These are phyloP conservation scores for Euphonia xanthogaster DNA, from an alignment of 2,797 vertebrate species.

Conservation along the genomic window DNA sequence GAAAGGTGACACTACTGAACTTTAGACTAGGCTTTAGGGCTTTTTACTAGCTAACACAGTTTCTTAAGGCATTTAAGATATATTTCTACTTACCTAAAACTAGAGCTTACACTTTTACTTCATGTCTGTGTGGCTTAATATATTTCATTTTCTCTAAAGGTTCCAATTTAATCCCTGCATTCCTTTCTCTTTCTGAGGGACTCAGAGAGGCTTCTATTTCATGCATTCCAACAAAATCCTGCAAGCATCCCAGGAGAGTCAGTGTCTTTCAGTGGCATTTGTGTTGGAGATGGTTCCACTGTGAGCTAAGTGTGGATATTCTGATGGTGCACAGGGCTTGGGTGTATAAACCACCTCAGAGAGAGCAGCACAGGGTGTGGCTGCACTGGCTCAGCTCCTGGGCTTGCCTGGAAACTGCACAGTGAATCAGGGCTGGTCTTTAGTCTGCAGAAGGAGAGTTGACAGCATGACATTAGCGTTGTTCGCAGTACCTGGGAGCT, in stretches of 20 bases:
- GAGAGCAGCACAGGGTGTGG: background rate
- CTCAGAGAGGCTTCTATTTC: background rate
- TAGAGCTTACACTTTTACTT: background rate
- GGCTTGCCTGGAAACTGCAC: background rate
- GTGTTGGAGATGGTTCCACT: background rate
- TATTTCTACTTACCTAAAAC: background rate
- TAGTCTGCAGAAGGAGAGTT: background rate
- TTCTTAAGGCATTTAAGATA: background rate
- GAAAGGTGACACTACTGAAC: background rate
- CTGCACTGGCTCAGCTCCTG: background rate
- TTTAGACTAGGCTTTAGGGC: background rate
- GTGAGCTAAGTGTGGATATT: background rate
- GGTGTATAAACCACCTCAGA: background rate
- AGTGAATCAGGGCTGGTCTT: background rate
- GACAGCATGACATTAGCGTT: background rate
- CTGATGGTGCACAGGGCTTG: background rate
- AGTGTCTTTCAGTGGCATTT: background rate
- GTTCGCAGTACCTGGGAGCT: background rate
- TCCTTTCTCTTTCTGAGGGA: background rate
- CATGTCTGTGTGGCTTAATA: background rate
- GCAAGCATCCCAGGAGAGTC: background rate
- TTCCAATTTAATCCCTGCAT: background rate
- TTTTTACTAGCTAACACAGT: background rate
- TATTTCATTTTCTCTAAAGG: background rate
- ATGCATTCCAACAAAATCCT: background rate